These are phyloP conservation scores for Rhyacophila evoluta DNA, from an alignment of 2,888 invertebrate species.

Conservation along the genomic window DNA sequence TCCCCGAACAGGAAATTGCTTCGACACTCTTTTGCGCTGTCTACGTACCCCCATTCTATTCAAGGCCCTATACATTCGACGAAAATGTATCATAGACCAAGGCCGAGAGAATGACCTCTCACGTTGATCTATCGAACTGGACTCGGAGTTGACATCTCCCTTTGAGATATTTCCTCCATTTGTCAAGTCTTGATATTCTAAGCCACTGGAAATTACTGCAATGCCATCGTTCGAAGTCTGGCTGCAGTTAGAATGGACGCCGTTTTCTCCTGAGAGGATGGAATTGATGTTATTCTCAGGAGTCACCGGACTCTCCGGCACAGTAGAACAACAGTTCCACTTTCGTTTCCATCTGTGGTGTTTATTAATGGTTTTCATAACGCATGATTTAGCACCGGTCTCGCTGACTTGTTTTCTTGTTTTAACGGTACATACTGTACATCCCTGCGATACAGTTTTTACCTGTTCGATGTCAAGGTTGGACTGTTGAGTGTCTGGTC, in stretches of 20 bases:
- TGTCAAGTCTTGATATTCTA: slow-evolving; percentile 45
- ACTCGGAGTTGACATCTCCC: slow-evolving; percentile 57
- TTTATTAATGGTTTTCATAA: slow-evolving; percentile 61
- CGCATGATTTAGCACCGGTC: slow-evolving; percentile 56
- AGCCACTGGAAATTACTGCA: slow-evolving; percentile 46
- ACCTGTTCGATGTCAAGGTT: slow-evolving; percentile 57
- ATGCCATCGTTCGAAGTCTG: slow-evolving; percentile 52
- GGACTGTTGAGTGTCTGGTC: slow-evolving; percentile 53
- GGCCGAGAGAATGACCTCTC: slow-evolving; percentile 40
- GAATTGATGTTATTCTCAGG: slow-evolving; percentile 65
- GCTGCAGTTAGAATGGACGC: slow-evolving; percentile 39
- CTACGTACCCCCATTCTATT: slow-evolving; percentile 43
- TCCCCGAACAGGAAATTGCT: slow-evolving; percentile 56
- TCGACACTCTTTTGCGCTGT: slow-evolving; percentile 44
- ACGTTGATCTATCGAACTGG: not conserved
- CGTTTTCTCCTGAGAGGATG: slow-evolving; percentile 40
- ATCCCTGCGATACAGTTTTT: slow-evolving; percentile 57
- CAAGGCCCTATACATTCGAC: slow-evolving; percentile 47
- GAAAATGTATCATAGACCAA: slow-evolving; percentile 62
- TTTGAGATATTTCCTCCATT: slow-evolving; percentile 44
- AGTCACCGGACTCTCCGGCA: slow-evolving; percentile 72
- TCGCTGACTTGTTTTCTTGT: slow-evolving; percentile 46
- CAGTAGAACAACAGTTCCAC: slow-evolving; percentile 73
- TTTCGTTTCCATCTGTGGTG: slow-evolving; percentile 66
- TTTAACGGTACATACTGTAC: slow-evolving; percentile 55